Evolutionary conservation across 1,140 invertebrate species (phyloP), one percentile per base, ranked within the genome.

Genomic region (Cydia fagiglandana): DNA sequence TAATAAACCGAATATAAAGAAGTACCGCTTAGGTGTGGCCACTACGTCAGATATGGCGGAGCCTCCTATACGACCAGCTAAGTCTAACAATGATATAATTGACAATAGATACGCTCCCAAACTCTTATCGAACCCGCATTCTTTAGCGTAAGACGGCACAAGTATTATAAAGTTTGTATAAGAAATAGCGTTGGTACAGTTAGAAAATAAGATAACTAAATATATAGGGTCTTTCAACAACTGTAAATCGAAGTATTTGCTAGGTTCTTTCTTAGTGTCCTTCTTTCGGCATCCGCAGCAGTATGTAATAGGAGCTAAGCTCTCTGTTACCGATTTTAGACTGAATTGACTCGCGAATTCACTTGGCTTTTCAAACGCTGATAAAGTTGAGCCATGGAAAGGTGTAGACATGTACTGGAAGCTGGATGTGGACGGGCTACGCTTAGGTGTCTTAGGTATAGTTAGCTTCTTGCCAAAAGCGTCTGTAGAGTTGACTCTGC

Each of bases 141-240:
- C 93, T 12, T 94, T 86, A 1, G 96, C 96, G 86, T 97, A 97
- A 0, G 95, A 94, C 4, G 97, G 96, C 15, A 97, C 91, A 2
- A 97, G 83, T 70, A 97, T 97, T 0, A 97, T 95, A 77, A 97
- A 97, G 86, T 98, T 97, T 0, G 97, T 97, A 81, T 97, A 97
- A 73, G 96, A 97, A 64, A 97, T 96, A 2, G 96, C 97, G 78
- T 96, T 97, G 0, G 96, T 97, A 30, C 95, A 96, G 83, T 97
- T 97, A 0, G 96, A 97, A 78, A 97, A 95, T 17, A 97, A 86
- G 70, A 97, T 97, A 3, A 97, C 95, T 53, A 97, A 92, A 84
- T 97, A 97, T 41, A 97, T 94, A 0, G 96, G 96, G 86, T 97
- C 96, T 86, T 94, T 96, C 0, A 97, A 86, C 0, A 97, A 86